Percentiles rank a stretch among this genome's conserved stretches.
Conservation (phyloP, 2,888 invertebrate genomes). For the Mamestra brassicae region DNA sequence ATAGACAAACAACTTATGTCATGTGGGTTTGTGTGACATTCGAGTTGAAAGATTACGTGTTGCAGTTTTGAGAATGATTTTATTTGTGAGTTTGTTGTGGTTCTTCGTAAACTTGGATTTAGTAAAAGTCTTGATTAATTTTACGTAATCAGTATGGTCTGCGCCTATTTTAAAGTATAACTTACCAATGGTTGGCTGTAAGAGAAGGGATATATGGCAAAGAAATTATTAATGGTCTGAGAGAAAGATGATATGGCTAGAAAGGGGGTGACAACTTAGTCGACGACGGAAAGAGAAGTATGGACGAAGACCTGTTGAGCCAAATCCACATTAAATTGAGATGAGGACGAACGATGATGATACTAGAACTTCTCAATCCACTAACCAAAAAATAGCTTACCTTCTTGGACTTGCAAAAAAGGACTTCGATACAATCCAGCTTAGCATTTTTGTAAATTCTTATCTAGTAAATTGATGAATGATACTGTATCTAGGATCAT, state of each 20-base stretch:
- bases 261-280: not conserved
- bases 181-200: not conserved
- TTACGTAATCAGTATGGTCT: not conserved
- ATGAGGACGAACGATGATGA: no score
- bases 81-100: conserved; percentile 10
- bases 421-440: not conserved
- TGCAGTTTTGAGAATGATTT: conserved; percentile 24
- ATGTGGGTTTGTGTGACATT: conserved; percentile 69
- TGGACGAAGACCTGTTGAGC: no score
- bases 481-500: not conserved
- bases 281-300: no score
- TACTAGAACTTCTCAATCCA: no score
- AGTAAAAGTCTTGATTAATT: not conserved
- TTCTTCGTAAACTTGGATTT: not conserved
- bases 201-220: not conserved
- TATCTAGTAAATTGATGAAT: not conserved
- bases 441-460: not conserved
- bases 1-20: conserved; percentile 70
- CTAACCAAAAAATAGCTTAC: not conserved
- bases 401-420: not conserved
- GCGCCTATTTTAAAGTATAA: not conserved
- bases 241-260: not conserved
- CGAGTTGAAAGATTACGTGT: conserved; percentile 53
- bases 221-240: not conserved
- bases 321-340: no score